Evolutionary conservation across 2,797 vertebrate species (phyloP).

Genomic region (Phrynocephalus vlangalii): DNA sequence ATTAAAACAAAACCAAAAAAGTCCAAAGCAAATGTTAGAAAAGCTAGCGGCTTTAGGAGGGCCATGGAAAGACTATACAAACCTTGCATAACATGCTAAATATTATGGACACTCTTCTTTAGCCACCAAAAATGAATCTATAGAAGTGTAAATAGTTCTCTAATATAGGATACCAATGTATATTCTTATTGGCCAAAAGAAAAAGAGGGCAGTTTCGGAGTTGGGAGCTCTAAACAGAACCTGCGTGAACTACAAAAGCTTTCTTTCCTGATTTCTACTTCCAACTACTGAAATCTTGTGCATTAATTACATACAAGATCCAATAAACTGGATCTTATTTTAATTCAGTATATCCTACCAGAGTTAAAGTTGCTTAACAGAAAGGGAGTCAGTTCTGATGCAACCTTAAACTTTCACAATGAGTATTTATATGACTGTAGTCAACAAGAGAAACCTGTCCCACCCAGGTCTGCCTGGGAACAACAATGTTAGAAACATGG

Average conservation of each 20-base stretch:
- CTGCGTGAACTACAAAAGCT: background rate
- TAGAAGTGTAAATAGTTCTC: background rate
- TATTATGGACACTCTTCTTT: background rate
- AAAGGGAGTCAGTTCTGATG: constrained; percentile 48
- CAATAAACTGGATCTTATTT: rapidly evolving
- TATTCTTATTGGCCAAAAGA: background rate
- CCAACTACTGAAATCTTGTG: background rate
- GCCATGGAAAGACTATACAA: background rate
- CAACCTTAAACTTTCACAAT: constrained; percentile 56
- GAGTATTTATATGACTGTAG: constrained; percentile 51
- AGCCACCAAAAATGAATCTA: background rate
- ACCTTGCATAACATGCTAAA: constrained; percentile 6
- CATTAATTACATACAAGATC: background rate
- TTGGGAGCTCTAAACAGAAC: rapidly evolving
- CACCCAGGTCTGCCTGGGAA: constrained; percentile 54
- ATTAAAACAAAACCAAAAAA: background rate
- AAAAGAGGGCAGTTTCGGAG: background rate
- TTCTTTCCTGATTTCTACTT: background rate
- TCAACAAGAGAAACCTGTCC: constrained; percentile 48
- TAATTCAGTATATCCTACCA: constrained; percentile 10
- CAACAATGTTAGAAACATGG: constrained; percentile 45
- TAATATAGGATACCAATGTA: rapidly evolving
- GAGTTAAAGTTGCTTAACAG: constrained; percentile 15
- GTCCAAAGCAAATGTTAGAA: background rate
- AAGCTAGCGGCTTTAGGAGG: background rate